phyloP scores from a whole-genome alignment of 1,140 invertebrate species.

The Conus ventricosus region DNA sequence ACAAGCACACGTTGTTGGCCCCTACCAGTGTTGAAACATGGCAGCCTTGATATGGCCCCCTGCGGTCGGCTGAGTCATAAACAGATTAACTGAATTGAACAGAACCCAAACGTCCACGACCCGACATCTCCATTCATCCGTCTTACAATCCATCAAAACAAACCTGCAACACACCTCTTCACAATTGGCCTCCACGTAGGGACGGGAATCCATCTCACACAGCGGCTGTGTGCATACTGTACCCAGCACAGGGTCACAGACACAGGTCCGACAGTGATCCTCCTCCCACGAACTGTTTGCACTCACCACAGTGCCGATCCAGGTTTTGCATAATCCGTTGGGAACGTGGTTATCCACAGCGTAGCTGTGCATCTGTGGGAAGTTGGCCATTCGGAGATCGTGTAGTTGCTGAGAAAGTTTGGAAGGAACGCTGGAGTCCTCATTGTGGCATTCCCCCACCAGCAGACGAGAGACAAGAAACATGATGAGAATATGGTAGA shows the following conservation, averaged over 20 bases:
- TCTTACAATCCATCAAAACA: too few species aligned
- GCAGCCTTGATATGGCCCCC: too few species aligned
- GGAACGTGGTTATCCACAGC: constrained; percentile 3
- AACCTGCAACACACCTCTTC: neutral
- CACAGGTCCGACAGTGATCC: constrained; percentile 3
- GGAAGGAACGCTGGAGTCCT: neutral
- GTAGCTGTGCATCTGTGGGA: neutral
- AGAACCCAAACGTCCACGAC: too few species aligned
- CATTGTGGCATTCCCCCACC: neutral
- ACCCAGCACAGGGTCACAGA: neutral
- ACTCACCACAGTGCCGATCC: constrained; percentile 24
- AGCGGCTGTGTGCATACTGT: neutral
- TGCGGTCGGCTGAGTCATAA: too few species aligned
- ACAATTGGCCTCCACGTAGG: constrained; percentile 25
- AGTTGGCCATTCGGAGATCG: neutral
- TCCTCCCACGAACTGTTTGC: constrained; percentile 22
- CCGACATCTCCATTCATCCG: too few species aligned
- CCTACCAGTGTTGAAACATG: too few species aligned
- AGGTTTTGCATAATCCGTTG: constrained; percentile 22
- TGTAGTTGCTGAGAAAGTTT: neutral
- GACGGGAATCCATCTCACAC: constrained; percentile 1
- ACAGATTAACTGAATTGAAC: too few species aligned
- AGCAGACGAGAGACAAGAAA: neutral
- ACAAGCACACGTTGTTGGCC: too few species aligned
- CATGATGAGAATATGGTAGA: neutral